A percentile compares a stretch with the other conserved stretches of the same genome.
Conservation (phyloP, 2,888 invertebrate genomes). For the Dilophus febrilis region DNA sequence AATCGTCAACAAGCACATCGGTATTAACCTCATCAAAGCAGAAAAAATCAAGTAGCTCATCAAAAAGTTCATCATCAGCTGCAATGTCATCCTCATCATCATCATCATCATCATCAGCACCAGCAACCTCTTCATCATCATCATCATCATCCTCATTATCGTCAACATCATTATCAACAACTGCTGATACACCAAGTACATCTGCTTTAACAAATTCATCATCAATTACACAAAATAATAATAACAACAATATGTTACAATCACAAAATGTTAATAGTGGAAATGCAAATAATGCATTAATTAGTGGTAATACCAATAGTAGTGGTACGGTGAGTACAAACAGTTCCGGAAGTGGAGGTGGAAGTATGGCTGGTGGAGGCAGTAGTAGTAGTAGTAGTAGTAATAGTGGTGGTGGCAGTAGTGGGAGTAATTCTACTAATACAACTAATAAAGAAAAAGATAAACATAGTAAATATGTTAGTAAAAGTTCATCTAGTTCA, state of each 20-base stretch:
- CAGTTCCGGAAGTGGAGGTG: background rate
- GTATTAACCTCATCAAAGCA: constrained; percentile 21
- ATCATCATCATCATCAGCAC: constrained; percentile 9
- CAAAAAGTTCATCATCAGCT: constrained; percentile 13
- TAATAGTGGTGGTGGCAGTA: constrained; percentile 9
- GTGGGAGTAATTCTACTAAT: constrained; percentile 13
- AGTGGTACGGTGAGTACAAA: background rate
- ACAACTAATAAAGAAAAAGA: constrained; percentile 26
- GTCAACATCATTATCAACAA: no score
- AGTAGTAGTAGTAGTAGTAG: constrained; percentile 6
- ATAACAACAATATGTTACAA: no score
- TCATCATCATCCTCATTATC: no score
- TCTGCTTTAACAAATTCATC: background rate
- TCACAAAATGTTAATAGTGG: no score
- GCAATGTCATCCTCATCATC: constrained; percentile 10
- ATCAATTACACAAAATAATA: no score
- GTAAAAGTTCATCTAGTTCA: constrained; percentile 23
- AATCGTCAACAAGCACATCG: no score
- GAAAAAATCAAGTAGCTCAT: constrained; percentile 23
- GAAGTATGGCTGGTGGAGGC: constrained; percentile 9
- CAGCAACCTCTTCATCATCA: background rate
- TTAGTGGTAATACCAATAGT: no score
- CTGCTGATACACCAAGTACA: no score
- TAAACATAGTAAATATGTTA: constrained; percentile 25
- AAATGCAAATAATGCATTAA: no score